Percentiles rank a stretch among this genome's conserved stretches.
Conservation (phyloP, 2,797 vertebrate species). For the Buphagus erythrorhynchus region DNA sequence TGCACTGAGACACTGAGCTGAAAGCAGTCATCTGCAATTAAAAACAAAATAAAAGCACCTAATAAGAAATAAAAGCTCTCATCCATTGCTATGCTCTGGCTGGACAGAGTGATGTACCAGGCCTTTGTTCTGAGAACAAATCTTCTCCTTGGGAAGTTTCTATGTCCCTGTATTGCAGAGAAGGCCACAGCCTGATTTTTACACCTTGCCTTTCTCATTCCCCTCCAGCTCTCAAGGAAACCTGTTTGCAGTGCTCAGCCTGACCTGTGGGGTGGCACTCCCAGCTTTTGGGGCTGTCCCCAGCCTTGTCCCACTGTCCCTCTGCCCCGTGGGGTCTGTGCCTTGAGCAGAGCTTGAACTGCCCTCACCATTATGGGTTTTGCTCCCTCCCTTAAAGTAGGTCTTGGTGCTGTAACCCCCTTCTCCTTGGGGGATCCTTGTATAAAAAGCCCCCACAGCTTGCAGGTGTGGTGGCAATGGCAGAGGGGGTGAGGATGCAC, state of each 20-base stretch:
- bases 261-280: neutral
- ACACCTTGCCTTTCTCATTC: rapidly evolving
- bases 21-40: neutral
- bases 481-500: neutral
- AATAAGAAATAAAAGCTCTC: neutral
- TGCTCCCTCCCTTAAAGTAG: neutral
- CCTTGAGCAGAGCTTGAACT: neutral
- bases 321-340: neutral
- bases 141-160: neutral
- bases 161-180: neutral
- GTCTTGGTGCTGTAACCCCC: rapidly evolving
- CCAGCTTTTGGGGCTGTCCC: neutral
- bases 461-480: neutral
- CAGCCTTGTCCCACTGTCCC: neutral
- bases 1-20: neutral
- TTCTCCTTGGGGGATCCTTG: rapidly evolving
- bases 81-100: neutral
- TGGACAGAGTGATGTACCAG: neutral
- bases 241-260: neutral
- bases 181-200: neutral
- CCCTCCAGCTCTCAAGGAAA: neutral
- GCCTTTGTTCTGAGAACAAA: neutral
- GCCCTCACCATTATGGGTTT: rapidly evolving
- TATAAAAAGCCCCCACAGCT: rapidly evolving
- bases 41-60: neutral